Evolutionary conservation across 2,888 invertebrate genomes (phyloP), one percentile per base, ranked within the genome.

Genomic region (Amphimallon solstitiale): DNA sequence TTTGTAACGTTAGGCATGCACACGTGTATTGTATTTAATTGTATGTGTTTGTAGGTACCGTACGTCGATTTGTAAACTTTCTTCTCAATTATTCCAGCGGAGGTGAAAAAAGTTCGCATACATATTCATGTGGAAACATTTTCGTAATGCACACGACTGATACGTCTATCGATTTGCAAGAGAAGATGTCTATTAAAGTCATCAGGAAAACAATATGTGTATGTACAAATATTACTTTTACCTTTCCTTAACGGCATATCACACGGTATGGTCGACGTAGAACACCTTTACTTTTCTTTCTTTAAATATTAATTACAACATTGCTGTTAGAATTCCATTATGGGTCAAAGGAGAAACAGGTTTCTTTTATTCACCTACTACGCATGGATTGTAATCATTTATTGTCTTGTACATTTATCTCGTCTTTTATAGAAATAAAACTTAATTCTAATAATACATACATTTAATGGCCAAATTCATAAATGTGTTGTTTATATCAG

Each of bases 261-360:
- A 14, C 14, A 34, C 37, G 12, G 14, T 6, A 23, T 5, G 29
- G 29, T 29, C 29, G 29, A 21, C 40, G 23, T 17, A 40, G 23
- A 12, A 23, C 56, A 56, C 56, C 40, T 56, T 56, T 56, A 56
- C 56, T 56, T 56, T 56, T 56, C 56, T 56, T 56, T 56, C 40
- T 56, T 56, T 56, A 56, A 56, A 56, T 56, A 56, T 56, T 56
- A 56, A 56, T 56, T 56, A 56, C 56, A 40, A 40, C 40, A 40
- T 23, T 37, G 29, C 56, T 56, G 19, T 6, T 56, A 40, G 40
- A 56, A 43, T 56, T 37, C 23, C 23, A 56, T 40, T 56, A 56
- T 40, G 56, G 40, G 10, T 23, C 21, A 14, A 21, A 54, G 21
- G 40, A 56, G 56, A 40, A 23, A 56, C 40, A 56, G 40, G 56